Conservation (phyloP, 2,888 invertebrate species). For the Drosophila rellima region DNA sequence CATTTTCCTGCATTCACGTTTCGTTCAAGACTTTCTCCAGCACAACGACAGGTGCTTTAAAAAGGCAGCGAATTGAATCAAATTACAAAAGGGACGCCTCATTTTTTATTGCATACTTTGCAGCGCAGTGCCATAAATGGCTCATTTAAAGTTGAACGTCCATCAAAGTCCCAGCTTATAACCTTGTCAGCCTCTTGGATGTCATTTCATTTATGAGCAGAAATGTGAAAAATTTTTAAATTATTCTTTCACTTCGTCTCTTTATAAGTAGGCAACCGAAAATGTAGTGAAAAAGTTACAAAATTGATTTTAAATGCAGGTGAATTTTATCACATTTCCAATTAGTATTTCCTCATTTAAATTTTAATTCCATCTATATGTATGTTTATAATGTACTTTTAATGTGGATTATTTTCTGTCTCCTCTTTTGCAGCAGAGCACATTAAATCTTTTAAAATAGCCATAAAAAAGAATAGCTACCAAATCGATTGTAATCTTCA, state of each 20-base stretch:
- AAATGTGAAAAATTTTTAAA: constrained; percentile 5
- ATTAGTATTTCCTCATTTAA: not conserved
- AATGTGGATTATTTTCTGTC: no score
- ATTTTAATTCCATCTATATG: not conserved
- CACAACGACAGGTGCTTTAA: constrained; percentile 46
- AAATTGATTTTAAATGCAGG: not conserved
- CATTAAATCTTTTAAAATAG: no score
- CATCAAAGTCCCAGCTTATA: not conserved
- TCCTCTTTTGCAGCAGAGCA: no score
- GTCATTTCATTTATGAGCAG: constrained; percentile 11
- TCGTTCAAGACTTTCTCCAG: constrained; percentile 24
- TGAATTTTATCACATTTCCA: not conserved
- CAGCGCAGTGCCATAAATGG: constrained; percentile 25
- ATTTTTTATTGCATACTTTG: constrained; percentile 48
- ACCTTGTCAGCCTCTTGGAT: constrained; percentile 10
- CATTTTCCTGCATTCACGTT: constrained; percentile 16
- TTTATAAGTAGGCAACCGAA: not conserved
- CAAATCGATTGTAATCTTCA: no score
- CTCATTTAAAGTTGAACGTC: constrained; percentile 28
- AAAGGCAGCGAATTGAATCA: constrained; percentile 48
- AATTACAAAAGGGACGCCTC: constrained; percentile 36
- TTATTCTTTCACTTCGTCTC: not conserved
- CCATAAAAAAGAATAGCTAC: no score
- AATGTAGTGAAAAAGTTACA: not conserved
- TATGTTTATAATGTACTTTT: no score